These are phyloP conservation scores for Lycocorax pyrrhopterus DNA, from an alignment of 2,113 vertebrate species.

Conservation along the genomic window DNA sequence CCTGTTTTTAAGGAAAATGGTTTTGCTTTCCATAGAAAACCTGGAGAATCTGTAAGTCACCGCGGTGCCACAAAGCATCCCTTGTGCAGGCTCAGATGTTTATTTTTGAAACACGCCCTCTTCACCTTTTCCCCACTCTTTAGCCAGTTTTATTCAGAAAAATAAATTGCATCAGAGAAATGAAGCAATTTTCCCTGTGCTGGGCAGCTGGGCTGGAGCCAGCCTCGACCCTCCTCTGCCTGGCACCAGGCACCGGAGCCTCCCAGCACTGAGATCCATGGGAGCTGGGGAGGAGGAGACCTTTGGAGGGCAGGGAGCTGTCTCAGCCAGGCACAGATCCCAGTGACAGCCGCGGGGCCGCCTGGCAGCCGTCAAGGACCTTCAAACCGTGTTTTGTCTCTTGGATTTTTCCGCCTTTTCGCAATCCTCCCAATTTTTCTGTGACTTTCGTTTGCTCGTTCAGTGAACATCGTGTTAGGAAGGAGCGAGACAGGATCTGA, in stretches of 20 bases:
- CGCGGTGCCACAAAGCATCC: background rate
- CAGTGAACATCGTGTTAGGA: background rate
- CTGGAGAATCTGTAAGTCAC: background rate
- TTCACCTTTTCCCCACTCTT: background rate
- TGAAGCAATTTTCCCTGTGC: background rate
- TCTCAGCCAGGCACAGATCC: background rate
- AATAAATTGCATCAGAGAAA: background rate
- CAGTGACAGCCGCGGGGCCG: rapidly evolving
- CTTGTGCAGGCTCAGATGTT: background rate
- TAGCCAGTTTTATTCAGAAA: background rate
- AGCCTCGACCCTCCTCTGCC: background rate
- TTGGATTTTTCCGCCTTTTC: background rate
- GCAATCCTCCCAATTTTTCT: background rate
- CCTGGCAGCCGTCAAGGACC: background rate
- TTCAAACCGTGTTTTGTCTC: background rate
- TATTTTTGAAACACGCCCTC: background rate
- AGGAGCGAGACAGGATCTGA: background rate
- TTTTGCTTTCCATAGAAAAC: background rate
- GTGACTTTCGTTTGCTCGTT: background rate
- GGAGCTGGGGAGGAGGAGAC: background rate
- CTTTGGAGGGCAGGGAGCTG: background rate
- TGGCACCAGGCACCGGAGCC: background rate
- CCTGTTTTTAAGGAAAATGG: background rate
- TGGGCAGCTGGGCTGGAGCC: background rate
- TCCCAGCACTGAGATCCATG: background rate